Evolutionary conservation across 2,113 vertebrate species (phyloP), one percentile per base, ranked within the genome.

Genomic region (Crotalus helleri): DNA sequence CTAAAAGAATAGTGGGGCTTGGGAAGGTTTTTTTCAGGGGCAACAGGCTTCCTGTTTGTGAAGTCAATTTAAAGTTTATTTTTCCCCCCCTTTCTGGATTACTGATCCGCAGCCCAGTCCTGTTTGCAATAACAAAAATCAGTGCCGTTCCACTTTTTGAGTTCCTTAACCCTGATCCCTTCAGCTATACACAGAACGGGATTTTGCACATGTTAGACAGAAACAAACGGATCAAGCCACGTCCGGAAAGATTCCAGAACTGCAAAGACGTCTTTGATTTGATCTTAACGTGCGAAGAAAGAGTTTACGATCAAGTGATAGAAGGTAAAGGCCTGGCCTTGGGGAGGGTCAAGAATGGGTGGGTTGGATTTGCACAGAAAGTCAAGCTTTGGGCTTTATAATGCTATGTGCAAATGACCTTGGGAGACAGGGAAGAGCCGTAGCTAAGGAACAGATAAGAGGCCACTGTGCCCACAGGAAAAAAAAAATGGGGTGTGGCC

Each of bases 201-300:
- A 99, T 99, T 94, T 97, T 99, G 92, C 99, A 99, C 97, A 99
- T 99, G 99, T 96, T 99, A 97, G 99, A 99, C 97, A 98, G 99
- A 97, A 99, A 99, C 97, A 99, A 99, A 97, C 98, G 99, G 93
- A 99, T 99, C 96, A 99, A 99, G 95, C 97, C 98, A 2, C 98
- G 99, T 51, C 99, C 99, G 0, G 99, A 99, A 94, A 97, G 99
- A 44, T 99, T 99, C 97, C 99, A 99, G 97, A 99, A 96, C 97
- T 99, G 99, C 97, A 99, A 98, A 96, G 99, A 99, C 1, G 98
- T 98, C 96, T 99, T 99, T 94, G 99, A 99, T 93, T 98, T 99
- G 95, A 99, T 99, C 96, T 98, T 99, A 96, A 99, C 99, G 44
- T 99, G 99, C 85, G 99, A 99, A 95, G 99, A 99, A 97, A 97